Base-by-base conservation (phyloP, 2,797 vertebrate species). In the Sebastes oblongus region DNA sequence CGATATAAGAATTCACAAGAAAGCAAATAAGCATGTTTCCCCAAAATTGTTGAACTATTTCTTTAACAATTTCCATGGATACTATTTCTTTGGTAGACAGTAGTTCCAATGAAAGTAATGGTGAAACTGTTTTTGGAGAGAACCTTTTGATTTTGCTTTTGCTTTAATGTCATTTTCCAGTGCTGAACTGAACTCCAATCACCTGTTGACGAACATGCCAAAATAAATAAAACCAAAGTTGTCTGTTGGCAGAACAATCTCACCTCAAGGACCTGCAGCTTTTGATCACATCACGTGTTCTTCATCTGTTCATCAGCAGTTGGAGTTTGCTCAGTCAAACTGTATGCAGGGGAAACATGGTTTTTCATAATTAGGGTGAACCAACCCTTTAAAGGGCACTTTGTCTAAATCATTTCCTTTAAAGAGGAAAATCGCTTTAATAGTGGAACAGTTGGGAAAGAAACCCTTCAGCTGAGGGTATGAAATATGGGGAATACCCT, bases 401-500 rank as follows among this genome's bases (percentile, higher is more conserved):
- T 60, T 50, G 50, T 72, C 52, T 27, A 24, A 70, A 62, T 39
- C 9, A 46, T 3, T 39, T 50, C 30, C 14, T 32, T 70, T 72
- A 59, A 72, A 67, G 55, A 67, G 27, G 29, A 59, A 62, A 60
- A 13, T 29, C 1, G 6, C 6, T 76, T 84, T 64, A 46, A 64
- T 62, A 39, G 73, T 71, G 80, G 61, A 81, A 66, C 50, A 72
- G 50, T 64, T 54, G 52, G 10, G 39, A 61, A 82, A 72, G 67
- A 70, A 56, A 27, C n/a, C 10, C 39, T 75, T 80, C 62, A 65
- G 74, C 66, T 24, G 34, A 20, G 75, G 56, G 55, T 62, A 52
- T 83, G 66, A 85, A 82, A 75, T 39, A 72, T 46, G 75, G 78
- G 75, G 75, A 88, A 90, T 84, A 88, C 77, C 75, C 77, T 70